These are phyloP conservation scores for Ernsta delagoae DNA, from an alignment of 2,888 invertebrate genomes.

Conservation along the genomic window DNA sequence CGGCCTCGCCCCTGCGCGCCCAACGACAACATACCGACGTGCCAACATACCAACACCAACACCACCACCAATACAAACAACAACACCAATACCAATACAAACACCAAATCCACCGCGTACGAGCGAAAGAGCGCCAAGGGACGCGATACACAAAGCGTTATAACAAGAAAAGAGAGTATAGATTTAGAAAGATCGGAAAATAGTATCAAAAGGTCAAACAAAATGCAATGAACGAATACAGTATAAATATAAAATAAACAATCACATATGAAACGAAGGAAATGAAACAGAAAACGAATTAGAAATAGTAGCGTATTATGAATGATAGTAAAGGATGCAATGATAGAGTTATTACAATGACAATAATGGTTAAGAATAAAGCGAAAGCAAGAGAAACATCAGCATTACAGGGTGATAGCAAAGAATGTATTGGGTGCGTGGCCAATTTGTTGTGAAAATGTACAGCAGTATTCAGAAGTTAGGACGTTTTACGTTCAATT, in stretches of 20 bases:
- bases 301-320: not conserved
- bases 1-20: too few species aligned
- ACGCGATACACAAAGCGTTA: not conserved
- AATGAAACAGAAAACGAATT: not conserved
- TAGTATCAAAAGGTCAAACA: too few species aligned
- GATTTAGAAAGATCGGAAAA: not conserved
- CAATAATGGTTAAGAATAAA: slow-evolving; percentile 22
- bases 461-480: slow-evolving; percentile 4
- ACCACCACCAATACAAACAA: too few species aligned
- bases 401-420: slow-evolving; percentile 1
- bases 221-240: not conserved
- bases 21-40: too few species aligned
- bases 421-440: not conserved
- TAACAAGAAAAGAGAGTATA: not conserved
- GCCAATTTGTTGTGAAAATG: not conserved
- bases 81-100: not conserved
- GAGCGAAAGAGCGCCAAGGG: too few species aligned
- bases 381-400: slow-evolving; percentile 25
- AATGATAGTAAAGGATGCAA: not conserved
- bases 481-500: not conserved
- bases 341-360: not conserved
- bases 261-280: not conserved
- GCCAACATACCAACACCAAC: not conserved
- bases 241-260: not conserved
- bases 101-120: too few species aligned